Percentiles rank a stretch among this genome's conserved stretches.
Evolutionary conservation across 2,797 vertebrate species (phyloP).

Genomic region (Apogon talboti): DNA sequence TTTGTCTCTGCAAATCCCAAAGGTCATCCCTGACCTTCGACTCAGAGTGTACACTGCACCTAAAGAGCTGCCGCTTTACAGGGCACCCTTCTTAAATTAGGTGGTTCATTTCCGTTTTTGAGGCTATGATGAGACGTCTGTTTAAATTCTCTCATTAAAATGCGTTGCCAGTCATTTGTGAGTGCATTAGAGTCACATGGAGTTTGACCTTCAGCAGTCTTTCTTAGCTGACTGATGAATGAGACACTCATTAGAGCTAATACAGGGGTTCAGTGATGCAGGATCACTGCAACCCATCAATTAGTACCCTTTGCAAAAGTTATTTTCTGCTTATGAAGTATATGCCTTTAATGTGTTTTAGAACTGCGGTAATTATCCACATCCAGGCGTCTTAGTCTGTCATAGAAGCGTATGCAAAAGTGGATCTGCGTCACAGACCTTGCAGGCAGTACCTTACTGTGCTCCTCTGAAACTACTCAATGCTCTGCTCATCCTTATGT

Average conservation of each 20-base stretch:
- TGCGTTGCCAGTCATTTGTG: conserved; percentile 7
- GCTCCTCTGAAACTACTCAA: conserved; percentile 68
- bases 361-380: conserved; percentile 55
- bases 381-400: conserved; percentile 40
- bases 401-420: conserved; percentile 64
- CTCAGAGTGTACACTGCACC: background rate
- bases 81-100: background rate
- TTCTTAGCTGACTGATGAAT: conserved; percentile 20
- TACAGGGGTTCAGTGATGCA: background rate
- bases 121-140: conserved; percentile 5
- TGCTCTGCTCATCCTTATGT: conserved; percentile 71
- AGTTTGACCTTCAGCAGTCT: conserved; percentile 15
- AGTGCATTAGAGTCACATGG: background rate
- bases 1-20: background rate
- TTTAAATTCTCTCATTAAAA: background rate
- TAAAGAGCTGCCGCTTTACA: background rate
- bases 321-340: conserved; percentile 17
- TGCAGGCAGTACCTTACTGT: conserved; percentile 67
- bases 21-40: conserved; percentile 5
- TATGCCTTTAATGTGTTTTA: conserved; percentile 46
- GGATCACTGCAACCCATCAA: background rate
- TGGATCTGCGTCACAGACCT: conserved; percentile 72
- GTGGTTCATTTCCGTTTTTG: conserved; percentile 1
- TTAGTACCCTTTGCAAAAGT: conserved; percentile 7
- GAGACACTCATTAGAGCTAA: conserved; percentile 3